phyloP scores from a whole-genome alignment of 2,888 invertebrate species.

The Dermolepida albohirtum region DNA sequence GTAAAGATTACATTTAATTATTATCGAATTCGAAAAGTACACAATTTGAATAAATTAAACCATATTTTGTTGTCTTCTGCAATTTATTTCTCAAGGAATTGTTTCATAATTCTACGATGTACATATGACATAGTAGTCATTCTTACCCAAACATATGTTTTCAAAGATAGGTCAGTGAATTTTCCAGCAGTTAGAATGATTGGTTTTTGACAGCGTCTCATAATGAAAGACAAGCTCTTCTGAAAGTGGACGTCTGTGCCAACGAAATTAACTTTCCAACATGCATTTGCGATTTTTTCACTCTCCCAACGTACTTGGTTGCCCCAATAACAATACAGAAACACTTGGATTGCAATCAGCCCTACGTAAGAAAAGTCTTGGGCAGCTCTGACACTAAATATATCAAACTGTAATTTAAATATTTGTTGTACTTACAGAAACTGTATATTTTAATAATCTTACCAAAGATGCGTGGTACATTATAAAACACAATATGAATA shows the following conservation, averaged over 20 bases:
- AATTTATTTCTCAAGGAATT: no score
- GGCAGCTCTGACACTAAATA: slow-evolving; percentile 36
- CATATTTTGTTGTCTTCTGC: no score
- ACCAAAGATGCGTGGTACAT: slow-evolving; percentile 44
- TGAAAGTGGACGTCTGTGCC: slow-evolving; percentile 38
- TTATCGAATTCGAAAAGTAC: no score
- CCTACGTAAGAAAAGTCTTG: slow-evolving; percentile 43
- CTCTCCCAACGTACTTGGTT: slow-evolving; percentile 41
- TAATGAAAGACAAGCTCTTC: slow-evolving; percentile 34
- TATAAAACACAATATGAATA: slow-evolving; percentile 42
- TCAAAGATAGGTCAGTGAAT: slow-evolving; percentile 35
- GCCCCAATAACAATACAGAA: slow-evolving; percentile 42
- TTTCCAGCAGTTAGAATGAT: slow-evolving; percentile 43
- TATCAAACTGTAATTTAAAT: slow-evolving; percentile 32
- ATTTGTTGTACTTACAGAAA: not conserved
- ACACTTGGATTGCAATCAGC: slow-evolving; percentile 36
- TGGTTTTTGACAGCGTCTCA: slow-evolving; percentile 42
- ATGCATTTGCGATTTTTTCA: slow-evolving; percentile 35
- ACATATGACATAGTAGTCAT: no score
- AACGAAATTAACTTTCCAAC: slow-evolving; percentile 40
- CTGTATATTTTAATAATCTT: not conserved
- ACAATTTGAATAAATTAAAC: no score
- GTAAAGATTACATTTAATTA: no score
- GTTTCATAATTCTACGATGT: no score
- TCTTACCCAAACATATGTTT: slow-evolving; percentile 39